A percentile compares a stretch with the other conserved stretches of the same genome.
phyloP scores from a whole-genome alignment of 2,888 invertebrate genomes.

The Xanthostigma xanthostigma region DNA sequence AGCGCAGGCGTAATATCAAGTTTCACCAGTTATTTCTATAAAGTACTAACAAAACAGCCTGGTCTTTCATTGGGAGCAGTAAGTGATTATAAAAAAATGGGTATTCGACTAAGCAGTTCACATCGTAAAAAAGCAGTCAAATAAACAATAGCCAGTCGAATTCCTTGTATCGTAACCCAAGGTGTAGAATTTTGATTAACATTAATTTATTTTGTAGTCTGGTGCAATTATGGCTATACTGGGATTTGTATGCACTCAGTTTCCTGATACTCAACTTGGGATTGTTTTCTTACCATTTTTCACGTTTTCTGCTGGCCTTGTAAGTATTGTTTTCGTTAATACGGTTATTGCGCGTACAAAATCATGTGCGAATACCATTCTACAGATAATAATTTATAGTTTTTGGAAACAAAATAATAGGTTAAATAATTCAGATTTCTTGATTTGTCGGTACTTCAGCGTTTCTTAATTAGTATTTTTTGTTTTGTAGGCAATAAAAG shows the following conservation, averaged over 20 bases:
- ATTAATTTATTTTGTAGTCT: conserved; percentile 47
- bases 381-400: too few relatives aligned
- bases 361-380: too few relatives aligned
- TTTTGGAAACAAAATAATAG: too few relatives aligned
- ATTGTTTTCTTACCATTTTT: conserved; percentile 83
- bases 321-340: conserved; percentile 30
- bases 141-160: neutral
- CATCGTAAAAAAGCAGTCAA: conserved; percentile 1
- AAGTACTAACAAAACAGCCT: conserved; percentile 49
- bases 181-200: conserved; percentile 4
- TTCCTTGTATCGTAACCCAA: conserved; percentile 2
- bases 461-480: neutral
- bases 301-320: conserved; percentile 73
- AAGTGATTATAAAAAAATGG: conserved; percentile 27
- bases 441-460: too few relatives aligned
- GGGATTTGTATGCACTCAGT: conserved; percentile 72
- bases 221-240: conserved; percentile 89
- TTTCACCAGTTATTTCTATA: conserved; percentile 68
- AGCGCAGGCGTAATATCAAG: conserved; percentile 80
- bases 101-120: conserved; percentile 1
- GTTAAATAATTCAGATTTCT: neutral
- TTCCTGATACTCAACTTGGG: conserved; percentile 76
- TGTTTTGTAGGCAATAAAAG: conserved; percentile 62
- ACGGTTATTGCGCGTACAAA: too few relatives aligned
- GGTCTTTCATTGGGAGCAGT: conserved; percentile 87